Conservation (phyloP, 2,888 invertebrate genomes). For the Hemaris fuciformis region DNA sequence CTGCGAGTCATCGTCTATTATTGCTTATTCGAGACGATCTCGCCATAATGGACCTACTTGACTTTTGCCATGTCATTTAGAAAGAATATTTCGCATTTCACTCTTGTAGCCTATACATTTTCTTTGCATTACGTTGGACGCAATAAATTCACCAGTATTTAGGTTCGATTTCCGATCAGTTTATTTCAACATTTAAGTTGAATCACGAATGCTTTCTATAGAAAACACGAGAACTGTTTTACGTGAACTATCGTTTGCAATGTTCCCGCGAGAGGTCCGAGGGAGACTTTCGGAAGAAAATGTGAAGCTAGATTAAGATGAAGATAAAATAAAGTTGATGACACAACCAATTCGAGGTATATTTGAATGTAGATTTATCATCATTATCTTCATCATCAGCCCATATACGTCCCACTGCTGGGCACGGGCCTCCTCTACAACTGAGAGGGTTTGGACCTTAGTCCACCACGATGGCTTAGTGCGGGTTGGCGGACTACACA, state of each 20-base stretch:
- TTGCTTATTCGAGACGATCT: slow-evolving; percentile 46
- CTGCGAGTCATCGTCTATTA: slow-evolving; percentile 57
- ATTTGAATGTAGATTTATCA: no score
- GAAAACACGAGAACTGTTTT: slow-evolving; percentile 75
- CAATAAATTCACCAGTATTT: slow-evolving; percentile 41
- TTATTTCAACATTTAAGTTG: slow-evolving; percentile 57
- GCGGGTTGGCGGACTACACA: no score
- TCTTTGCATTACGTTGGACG: slow-evolving; percentile 23
- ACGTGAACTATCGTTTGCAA: slow-evolving; percentile 62
- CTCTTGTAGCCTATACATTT: slow-evolving; percentile 9
- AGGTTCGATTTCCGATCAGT: slow-evolving; percentile 49
- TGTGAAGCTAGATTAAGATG: slow-evolving; percentile 33
- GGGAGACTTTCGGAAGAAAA: slow-evolving; percentile 23
- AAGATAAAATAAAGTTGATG: slow-evolving; percentile 30
- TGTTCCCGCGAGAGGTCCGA: slow-evolving; percentile 40
- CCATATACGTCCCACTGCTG: no score
- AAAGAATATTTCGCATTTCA: slow-evolving; percentile 27
- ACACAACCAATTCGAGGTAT: slow-evolving; percentile 16
- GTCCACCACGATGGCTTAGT: no score
- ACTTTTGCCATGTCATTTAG: slow-evolving; percentile 44
- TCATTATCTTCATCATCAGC: no score
- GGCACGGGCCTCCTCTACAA: no score
- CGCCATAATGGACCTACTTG: slow-evolving; percentile 40
- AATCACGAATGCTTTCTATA: slow-evolving; percentile 65
- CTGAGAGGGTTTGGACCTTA: no score